Evolutionary conservation across 2,113 vertebrate species (phyloP).

Genomic region (Boulengeromyrus knoepffleri): DNA sequence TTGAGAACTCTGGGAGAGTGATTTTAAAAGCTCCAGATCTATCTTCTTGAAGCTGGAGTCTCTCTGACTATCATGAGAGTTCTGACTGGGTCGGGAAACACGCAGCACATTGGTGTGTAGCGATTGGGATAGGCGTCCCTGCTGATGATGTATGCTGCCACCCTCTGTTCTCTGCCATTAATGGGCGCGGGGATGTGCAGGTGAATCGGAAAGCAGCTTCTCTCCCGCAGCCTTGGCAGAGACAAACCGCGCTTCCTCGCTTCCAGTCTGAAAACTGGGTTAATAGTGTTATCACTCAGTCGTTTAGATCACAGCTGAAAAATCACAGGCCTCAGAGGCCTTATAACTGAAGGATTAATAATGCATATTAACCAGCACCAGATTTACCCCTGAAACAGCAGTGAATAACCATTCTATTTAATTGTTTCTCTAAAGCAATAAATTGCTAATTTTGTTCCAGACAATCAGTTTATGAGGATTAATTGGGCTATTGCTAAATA

Average conservation of each 20-base stretch:
- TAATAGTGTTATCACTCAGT: not conserved
- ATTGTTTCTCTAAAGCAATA: not conserved
- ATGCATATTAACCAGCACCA: not conserved
- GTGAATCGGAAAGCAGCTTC: not conserved
- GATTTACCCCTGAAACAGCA: not conserved
- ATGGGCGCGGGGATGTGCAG: not conserved
- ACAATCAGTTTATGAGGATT: not conserved
- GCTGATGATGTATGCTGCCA: not conserved
- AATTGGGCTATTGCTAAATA: not conserved
- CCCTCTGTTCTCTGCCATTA: not conserved
- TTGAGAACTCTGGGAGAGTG: not conserved
- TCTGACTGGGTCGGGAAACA: not conserved
- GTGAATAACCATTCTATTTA: not conserved
- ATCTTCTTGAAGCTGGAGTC: not conserved
- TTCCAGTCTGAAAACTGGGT: not conserved
- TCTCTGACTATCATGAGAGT: not conserved
- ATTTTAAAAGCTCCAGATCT: not conserved
- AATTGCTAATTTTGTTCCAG: not conserved
- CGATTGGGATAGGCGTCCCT: not conserved
- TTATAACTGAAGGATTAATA: not conserved
- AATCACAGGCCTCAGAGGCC: not conserved
- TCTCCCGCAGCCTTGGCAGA: not conserved
- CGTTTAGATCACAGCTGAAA: not conserved
- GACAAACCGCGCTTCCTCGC: not conserved
- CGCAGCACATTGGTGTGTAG: not conserved